These are phyloP conservation scores for Tragopan temminckii DNA, from an alignment of 2,797 vertebrate species.

Conservation along the genomic window DNA sequence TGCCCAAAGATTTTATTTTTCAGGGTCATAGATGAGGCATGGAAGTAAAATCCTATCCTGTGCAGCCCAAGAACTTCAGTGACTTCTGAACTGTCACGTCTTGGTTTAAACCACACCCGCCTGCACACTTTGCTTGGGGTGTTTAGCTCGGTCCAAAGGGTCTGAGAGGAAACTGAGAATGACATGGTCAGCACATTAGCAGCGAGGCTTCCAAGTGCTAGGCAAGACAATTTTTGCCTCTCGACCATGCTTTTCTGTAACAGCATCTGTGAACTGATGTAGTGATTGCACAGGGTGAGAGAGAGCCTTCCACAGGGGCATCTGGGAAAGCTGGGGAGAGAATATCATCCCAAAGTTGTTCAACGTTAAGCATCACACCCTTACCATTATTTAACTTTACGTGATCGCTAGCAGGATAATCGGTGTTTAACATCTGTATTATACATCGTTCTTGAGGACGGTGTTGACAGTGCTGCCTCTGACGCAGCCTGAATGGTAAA, in stretches of 20 bases:
- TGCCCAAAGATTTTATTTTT: constrained; percentile 6
- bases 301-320: constrained; percentile 10
- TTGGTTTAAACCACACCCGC: background rate
- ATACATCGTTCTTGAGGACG: constrained; percentile 54
- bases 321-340: background rate
- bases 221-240: background rate
- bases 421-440: constrained; percentile 71
- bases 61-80: background rate
- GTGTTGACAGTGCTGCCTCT: constrained; percentile 64
- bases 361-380: constrained; percentile 53
- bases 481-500: constrained; percentile 55
- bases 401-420: constrained; percentile 64
- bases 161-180: constrained; percentile 5
- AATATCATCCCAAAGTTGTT: constrained; percentile 39
- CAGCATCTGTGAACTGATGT: background rate
- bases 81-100: background rate
- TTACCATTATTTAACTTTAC: constrained; percentile 64
- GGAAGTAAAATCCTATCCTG: background rate
- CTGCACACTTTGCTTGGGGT: background rate
- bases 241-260: background rate
- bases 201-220: background rate
- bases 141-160: background rate
- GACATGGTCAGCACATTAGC: background rate
- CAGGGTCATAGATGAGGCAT: background rate
- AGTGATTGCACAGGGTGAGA: background rate